Base-by-base conservation (phyloP, 2,888 invertebrate species). In the Caenorhabditis uteleia region DNA sequence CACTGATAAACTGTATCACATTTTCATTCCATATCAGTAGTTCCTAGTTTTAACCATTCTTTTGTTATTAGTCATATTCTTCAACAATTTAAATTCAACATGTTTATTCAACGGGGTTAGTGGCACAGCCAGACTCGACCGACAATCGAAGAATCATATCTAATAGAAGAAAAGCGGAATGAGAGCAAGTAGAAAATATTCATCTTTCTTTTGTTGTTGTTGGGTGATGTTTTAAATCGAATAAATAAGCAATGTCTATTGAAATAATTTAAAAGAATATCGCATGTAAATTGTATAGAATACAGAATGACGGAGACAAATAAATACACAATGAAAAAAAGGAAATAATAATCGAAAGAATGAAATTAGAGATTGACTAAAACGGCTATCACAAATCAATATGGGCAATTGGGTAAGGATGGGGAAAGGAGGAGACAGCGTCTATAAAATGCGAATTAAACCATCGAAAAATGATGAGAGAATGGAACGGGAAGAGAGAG, bases 141-240 rank as follows among this genome's bases (percentile, higher is more conserved):
- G 50, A 50, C 50, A 50, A 51, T 58, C 58, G 58, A 49, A 39
- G 16, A 46, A 26, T 20, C 34, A 34, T n/a, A 34, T n/a, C n/a
- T n/a, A n/a, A n/a, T n/a, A n/a, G n/a, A n/a, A n/a, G n/a, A n/a
- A n/a, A n/a, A n/a, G n/a, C n/a, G n/a, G n/a, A n/a, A n/a, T n/a
- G n/a, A n/a, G n/a, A n/a, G n/a, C n/a, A n/a, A n/a, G n/a, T n/a
- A n/a, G n/a, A n/a, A n/a, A n/a, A n/a, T n/a, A n/a, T n/a, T n/a
- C n/a, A n/a, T n/a, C n/a, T n/a, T n/a, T n/a, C n/a, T n/a, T n/a
- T n/a, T n/a, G n/a, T n/a, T n/a, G n/a, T n/a, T n/a, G n/a, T n/a
- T n/a, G n/a, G n/a, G n/a, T n/a, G n/a, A n/a, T n/a, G n/a, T n/a
- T n/a, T n/a, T n/a, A n/a, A n/a, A n/a, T n/a, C n/a, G n/a, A n/a